Evolutionary conservation across 1,140 invertebrate genomes (phyloP), one percentile per base, ranked within the genome.

Genomic region (Trichomalopsis sarcophagae): DNA sequence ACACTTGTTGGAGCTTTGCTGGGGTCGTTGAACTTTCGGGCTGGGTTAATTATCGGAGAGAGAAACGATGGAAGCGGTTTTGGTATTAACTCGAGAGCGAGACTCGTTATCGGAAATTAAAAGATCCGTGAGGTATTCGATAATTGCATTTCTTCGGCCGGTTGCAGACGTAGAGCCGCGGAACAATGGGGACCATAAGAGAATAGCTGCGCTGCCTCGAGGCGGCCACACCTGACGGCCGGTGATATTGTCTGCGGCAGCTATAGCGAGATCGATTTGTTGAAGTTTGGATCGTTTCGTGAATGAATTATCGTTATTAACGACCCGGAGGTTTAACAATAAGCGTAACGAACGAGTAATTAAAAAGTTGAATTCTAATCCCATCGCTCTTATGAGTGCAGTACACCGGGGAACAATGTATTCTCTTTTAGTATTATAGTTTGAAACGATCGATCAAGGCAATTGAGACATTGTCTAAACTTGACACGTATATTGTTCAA

Each of bases 1-100:
- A 40, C 73, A 75, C 73, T 75, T 75, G 73, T 75, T 75, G 73
- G 73, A 75, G 73, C 73, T 69, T 71, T 17, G 27, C 13, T 30
- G 23, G 68, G 10, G 27, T 71, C 23, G 6, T 69, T 71, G 68
- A 9, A 71, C 68, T 27, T 13, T n/a, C 9, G 68, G 27, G 14
- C 1, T 30, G 14, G 17, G 17, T n/a, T 62, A 44, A 44, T 62
- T 21, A 62, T n/a, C 50, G 17, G 2, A 21, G 14, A 62, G 17
- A 55, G 14, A 21, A 62, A 21, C 4, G 17, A 44, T 44, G 9
- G 40, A 36, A 36, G 7, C 9, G 9, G 7, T 44, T 7, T 44
- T 7, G 40, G 40, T 44, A 44, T 44, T 44, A 44, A 44, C 40
- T 44, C 40, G 21, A n/a, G 47, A 50, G 13, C 47, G 47, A 14